Evolutionary conservation across 2,888 invertebrate genomes (phyloP).

Genomic region (Yponomeuta cagnagella): DNA sequence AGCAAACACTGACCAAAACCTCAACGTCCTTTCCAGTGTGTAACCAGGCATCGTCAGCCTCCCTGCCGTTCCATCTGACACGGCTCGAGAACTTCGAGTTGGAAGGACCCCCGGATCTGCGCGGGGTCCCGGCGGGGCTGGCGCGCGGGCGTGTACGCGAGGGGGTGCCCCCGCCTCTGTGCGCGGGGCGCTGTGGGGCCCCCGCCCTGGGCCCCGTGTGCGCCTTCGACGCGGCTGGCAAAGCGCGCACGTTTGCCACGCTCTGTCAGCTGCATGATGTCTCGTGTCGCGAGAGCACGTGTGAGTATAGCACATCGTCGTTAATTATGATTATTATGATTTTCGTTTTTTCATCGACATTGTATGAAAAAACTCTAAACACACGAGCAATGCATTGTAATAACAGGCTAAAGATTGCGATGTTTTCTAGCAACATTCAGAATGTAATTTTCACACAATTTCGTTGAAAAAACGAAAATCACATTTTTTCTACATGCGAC

Average conservation of each 20-base stretch:
- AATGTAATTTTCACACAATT: no score
- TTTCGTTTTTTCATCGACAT: no score
- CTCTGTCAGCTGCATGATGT: constrained; percentile 73
- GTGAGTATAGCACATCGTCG: constrained; percentile 43
- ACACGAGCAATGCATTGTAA: no score
- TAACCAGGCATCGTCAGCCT: constrained; percentile 47
- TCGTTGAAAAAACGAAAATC: no score
- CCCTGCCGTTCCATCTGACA: constrained; percentile 45
- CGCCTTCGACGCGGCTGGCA: constrained; percentile 74
- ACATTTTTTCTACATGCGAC: no score
- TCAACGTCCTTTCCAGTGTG: constrained; percentile 42
- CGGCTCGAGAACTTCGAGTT: constrained; percentile 27
- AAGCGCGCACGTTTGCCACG: constrained; percentile 74
- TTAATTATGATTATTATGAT: background rate
- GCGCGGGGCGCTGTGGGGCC: constrained; percentile 54
- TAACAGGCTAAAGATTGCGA: no score
- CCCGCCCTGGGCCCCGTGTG: constrained; percentile 73
- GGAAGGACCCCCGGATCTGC: constrained; percentile 21
- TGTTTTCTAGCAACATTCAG: background rate
- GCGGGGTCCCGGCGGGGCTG: constrained; percentile 34
- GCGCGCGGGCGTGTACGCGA: constrained; percentile 49
- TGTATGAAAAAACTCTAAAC: no score
- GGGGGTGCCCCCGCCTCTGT: constrained; percentile 61
- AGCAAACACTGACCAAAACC: no score
- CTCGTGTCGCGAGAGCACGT: constrained; percentile 75